Conservation (phyloP, 2,113 vertebrate genomes). For the Callopanchax toddi region DNA sequence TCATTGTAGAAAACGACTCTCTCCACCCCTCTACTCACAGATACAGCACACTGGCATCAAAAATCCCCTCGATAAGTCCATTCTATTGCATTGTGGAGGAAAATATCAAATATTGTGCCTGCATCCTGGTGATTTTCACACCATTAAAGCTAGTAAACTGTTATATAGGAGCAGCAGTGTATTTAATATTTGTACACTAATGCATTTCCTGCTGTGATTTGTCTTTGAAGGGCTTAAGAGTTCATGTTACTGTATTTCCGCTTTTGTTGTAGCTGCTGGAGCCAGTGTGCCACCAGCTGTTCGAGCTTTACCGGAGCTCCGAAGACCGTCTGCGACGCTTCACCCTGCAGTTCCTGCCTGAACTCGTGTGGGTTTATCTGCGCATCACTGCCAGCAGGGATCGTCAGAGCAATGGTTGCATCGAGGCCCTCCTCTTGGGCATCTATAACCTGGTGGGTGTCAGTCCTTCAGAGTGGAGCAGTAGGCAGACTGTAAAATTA, state of each 20-base stretch:
- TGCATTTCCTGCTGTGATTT: background rate
- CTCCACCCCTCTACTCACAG: constrained; percentile 5
- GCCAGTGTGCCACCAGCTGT: constrained; percentile 97
- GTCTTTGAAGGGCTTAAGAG: too few relatives aligned
- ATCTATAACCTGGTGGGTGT: constrained; percentile 96
- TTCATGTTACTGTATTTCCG: background rate
- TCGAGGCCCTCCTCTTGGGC: constrained; percentile 93
- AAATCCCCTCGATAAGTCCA: too few relatives aligned
- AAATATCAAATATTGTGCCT: too few relatives aligned
- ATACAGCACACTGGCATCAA: constrained; percentile 5
- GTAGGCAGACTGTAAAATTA: background rate
- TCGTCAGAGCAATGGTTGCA: constrained; percentile 95
- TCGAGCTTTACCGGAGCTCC: constrained; percentile 94
- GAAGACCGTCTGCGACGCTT: constrained; percentile 93
- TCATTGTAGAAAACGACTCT: constrained; percentile 41
- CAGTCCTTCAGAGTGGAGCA: too few relatives aligned
- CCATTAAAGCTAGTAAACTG: background rate
- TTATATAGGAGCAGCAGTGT: too few relatives aligned
- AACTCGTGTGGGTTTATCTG: constrained; percentile 95
- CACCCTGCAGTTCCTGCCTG: constrained; percentile 95
- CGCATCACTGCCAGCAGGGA: constrained; percentile 91
- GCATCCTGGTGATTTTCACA: too few relatives aligned
- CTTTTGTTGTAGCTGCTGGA: constrained; percentile 87
- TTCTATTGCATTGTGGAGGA: too few relatives aligned
- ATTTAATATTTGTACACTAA: background rate